Evolutionary conservation across 2,797 vertebrate species (phyloP).

Genomic region (Gymnocypris eckloni): DNA sequence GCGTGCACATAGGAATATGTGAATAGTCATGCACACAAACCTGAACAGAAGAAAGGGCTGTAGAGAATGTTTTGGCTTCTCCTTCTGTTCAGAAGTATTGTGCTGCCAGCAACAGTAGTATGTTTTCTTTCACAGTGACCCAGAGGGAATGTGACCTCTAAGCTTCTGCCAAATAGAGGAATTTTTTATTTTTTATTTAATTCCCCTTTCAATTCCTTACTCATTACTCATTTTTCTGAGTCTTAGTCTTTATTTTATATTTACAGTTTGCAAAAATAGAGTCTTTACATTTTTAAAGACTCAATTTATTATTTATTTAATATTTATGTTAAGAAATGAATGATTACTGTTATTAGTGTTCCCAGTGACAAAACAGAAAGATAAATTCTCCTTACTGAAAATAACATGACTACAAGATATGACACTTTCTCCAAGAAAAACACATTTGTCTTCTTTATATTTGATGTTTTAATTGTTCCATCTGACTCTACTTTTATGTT

Average conservation of each 20-base stretch:
- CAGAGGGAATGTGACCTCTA: conserved; percentile 66
- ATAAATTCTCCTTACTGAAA: background rate
- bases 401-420: background rate
- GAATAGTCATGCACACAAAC: background rate
- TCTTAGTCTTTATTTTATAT: background rate
- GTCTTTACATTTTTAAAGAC: background rate
- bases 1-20: background rate
- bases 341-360: background rate
- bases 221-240: background rate
- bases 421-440: background rate
- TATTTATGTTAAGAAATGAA: background rate
- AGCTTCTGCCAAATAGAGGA: conserved; percentile 61
- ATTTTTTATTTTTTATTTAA: background rate
- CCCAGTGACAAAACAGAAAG: background rate
- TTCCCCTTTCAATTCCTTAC: background rate
- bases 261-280: background rate
- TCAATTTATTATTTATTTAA: background rate
- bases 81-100: conserved; percentile 66
- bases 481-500: background rate
- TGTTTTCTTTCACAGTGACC: conserved; percentile 75
- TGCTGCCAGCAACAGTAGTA: conserved; percentile 71
- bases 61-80: conserved; percentile 81
- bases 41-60: conserved; percentile 74
- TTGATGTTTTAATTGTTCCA: background rate
- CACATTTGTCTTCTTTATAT: background rate